A percentile compares a stretch with the other conserved stretches of the same genome.
Evolutionary conservation across 2,888 invertebrate genomes (phyloP).

Genomic region (Lamellibrachia columna): DNA sequence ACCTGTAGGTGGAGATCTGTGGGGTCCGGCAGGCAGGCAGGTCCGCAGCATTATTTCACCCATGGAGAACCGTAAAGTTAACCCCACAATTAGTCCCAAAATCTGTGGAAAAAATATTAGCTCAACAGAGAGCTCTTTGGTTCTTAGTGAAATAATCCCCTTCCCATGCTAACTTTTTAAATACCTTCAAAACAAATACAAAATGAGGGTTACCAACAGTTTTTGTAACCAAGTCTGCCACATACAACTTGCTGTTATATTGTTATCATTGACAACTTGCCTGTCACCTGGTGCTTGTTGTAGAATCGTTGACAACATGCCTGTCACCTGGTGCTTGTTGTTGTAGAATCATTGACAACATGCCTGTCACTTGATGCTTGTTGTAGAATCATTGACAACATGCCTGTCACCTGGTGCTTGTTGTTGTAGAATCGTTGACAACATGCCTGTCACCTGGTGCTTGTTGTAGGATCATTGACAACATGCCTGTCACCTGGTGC

Average conservation of each 20-base stretch:
- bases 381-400: not conserved
- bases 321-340: constrained; percentile 76
- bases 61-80: too few relatives aligned
- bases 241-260: constrained; percentile 61
- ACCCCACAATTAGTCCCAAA: too few relatives aligned
- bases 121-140: too few relatives aligned
- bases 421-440: not conserved
- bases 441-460: not conserved
- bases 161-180: too few relatives aligned
- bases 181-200: too few relatives aligned
- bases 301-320: constrained; percentile 89
- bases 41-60: too few relatives aligned
- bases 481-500: not conserved
- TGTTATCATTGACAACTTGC: not conserved
- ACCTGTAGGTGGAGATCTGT: too few relatives aligned
- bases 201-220: too few relatives aligned
- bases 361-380: not conserved
- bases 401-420: not conserved
- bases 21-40: too few relatives aligned
- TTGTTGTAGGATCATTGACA: constrained; percentile 17
- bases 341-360: not conserved
- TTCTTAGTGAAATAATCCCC: too few relatives aligned
- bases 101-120: too few relatives aligned
- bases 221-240: constrained; percentile 97
- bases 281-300: constrained; percentile 24